These are phyloP conservation scores for Enhydra lutris DNA, from an alignment of 2,113 vertebrate species.

Conservation along the genomic window DNA sequence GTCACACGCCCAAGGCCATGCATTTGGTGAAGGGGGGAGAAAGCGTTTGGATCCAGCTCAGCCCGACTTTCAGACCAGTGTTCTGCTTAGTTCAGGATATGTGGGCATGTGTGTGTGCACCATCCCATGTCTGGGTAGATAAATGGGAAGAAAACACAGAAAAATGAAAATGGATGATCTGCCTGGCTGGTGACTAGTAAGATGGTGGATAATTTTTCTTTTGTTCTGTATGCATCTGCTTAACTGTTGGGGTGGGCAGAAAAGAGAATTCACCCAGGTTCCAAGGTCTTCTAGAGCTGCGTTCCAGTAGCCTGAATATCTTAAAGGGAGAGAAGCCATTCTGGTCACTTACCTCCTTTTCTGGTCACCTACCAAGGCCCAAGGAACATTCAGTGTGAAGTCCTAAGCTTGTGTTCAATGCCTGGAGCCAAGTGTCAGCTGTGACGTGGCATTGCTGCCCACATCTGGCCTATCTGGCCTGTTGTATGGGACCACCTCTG, in stretches of 20 bases:
- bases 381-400: not conserved
- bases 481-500: rapidly evolving
- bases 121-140: not conserved
- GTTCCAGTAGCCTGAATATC: not conserved
- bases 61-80: not conserved
- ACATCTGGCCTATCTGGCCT: not conserved
- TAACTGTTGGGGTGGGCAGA: not conserved
- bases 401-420: not conserved
- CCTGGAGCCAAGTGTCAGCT: not conserved
- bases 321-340: not conserved
- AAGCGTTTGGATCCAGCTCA: not conserved
- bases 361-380: not conserved
- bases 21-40: not conserved
- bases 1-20: not conserved
- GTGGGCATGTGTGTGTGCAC: not conserved
- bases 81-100: not conserved
- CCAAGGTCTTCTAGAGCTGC: not conserved
- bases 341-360: not conserved
- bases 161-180: not conserved
- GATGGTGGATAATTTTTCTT: not conserved
- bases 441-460: rapidly evolving
- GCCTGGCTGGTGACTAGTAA: not conserved
- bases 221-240: not conserved
- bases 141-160: not conserved
- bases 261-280: not conserved